A percentile compares a stretch with the other conserved stretches of the same genome.
Conservation (phyloP, 1,140 invertebrate species). For the Pollicipes pollicipes region DNA sequence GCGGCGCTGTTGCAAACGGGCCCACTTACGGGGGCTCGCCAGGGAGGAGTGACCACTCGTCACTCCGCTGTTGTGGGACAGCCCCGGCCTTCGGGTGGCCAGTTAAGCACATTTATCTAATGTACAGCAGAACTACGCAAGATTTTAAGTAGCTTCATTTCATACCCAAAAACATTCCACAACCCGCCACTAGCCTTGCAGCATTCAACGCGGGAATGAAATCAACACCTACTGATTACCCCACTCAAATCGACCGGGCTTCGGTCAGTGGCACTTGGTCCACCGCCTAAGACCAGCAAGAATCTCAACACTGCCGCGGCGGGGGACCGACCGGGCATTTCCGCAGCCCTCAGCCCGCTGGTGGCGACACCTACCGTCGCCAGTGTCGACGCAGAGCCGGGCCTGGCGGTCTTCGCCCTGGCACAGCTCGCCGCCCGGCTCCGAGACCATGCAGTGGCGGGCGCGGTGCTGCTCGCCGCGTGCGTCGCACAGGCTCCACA, state of each 20-base stretch:
- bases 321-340: no score
- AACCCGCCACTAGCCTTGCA: slow-evolving; percentile 6
- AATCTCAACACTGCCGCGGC: no score
- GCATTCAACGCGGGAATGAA: background rate
- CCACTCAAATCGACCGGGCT: no score
- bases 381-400: background rate
- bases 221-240: no score
- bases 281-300: no score
- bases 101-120: no score
- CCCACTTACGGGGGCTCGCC: background rate
- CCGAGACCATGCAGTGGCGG: slow-evolving; percentile 36
- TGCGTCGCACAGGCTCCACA: background rate
- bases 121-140: background rate
- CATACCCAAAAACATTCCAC: no score
- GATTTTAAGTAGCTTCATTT: background rate
- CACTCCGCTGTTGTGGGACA: no score
- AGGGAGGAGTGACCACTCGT: background rate
- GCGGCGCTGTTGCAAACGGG: background rate
- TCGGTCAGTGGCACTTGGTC: no score
- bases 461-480: slow-evolving; percentile 42
- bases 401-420: slow-evolving; percentile 28
- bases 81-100: no score
- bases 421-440: slow-evolving; percentile 38
- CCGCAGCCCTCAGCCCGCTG: no score
- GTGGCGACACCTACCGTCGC: background rate